Conservation (phyloP, 2,797 vertebrate species). For the Dromococcyx pavoninus region DNA sequence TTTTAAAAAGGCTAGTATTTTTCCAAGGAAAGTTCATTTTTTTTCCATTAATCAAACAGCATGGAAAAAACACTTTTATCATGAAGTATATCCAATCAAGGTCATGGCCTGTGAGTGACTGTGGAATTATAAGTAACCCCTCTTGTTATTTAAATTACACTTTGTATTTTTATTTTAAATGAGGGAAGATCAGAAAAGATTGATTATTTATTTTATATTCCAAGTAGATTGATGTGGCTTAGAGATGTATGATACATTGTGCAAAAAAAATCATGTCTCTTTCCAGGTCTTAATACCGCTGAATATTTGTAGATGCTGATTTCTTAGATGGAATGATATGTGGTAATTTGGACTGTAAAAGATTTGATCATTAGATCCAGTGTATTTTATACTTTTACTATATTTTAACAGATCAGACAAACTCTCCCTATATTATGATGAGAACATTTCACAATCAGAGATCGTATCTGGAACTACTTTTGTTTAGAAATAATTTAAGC, state of each 20-base stretch:
- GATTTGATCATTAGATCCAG: not conserved
- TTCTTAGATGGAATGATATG: not conserved
- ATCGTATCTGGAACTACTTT: not conserved
- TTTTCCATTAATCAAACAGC: not conserved
- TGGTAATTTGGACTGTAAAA: not conserved
- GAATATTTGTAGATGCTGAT: not conserved
- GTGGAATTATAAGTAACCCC: not conserved
- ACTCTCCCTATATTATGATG: not conserved
- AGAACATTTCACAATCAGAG: not conserved
- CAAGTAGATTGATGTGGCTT: not conserved
- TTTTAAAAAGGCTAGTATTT: not conserved
- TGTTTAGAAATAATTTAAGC: not conserved
- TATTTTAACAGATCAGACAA: not conserved
- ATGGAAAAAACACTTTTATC: not conserved
- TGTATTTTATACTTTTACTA: not conserved
- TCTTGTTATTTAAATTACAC: not conserved
- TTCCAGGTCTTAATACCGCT: not conserved
- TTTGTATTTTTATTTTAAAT: not conserved
- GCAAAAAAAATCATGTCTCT: not conserved
- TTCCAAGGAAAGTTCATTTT: not conserved
- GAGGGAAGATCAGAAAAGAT: not conserved
- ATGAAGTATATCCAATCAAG: not conserved
- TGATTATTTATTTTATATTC: not conserved
- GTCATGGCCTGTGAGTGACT: not conserved
- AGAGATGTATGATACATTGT: not conserved